Evolutionary conservation across 2,888 invertebrate species (phyloP), one percentile per base, ranked within the genome.

Genomic region (Melolontha melolontha): DNA sequence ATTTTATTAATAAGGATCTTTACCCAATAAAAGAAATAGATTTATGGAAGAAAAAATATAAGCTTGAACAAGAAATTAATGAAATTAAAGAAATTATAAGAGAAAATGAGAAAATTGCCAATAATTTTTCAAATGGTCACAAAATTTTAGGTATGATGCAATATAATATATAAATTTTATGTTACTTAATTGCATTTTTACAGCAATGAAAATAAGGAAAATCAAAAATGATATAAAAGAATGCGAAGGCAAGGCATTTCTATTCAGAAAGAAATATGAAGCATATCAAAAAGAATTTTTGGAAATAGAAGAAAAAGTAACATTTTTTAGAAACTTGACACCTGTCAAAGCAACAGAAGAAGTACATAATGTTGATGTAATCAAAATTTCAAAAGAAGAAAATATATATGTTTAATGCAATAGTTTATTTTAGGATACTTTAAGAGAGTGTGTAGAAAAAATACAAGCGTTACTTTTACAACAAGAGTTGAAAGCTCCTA

Each of bases 381-480:
- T 47, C 16, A 34, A 7, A 16, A 16, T n/a, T 17, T n/a, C n/a
- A n/a, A n/a, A 10, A 14, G 8, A 47, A 47, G 47, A 6, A 22
- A 16, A 16, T 57, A 44, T 42, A 42, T 47, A 10, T 47, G 12
- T 10, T 10, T 63, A 27, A 29, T 14, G 22, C 2, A 8, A n/a
- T n/a, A 0, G 5, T 52, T 41, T 44, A 10, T 69, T 64, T 1
- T 64, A 72, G 72, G 65, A 70, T 40, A 59, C 66, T n/a, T 51
- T 72, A n/a, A 54, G 62, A n/a, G 51, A 68, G 49, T 72, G 72
- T 39, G 63, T 67, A 6, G 64, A 67, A 44, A 70, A 70, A 34
- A 57, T 72, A 4, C 65, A 72, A 66, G 27, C 57, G 8, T 66
- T 50, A 11, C 41, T 70, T 7, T 22, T 65, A 2, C 64, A 67